Conservation (phyloP, 2,797 vertebrate species). For the Rhinella marina region DNA sequence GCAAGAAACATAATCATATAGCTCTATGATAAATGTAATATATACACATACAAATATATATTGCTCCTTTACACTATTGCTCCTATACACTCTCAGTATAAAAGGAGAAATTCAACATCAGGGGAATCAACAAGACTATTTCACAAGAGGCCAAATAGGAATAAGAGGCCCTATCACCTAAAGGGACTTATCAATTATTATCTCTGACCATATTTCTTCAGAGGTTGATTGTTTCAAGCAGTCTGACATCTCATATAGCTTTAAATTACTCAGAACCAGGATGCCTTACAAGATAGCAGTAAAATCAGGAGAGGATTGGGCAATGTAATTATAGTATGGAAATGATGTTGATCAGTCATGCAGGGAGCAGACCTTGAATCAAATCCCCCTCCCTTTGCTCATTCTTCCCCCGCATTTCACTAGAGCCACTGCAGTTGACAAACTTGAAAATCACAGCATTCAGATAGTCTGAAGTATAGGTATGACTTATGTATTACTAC, state of each 20-base stretch:
- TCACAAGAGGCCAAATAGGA: conserved; percentile 70
- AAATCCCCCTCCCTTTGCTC: conserved; percentile 54
- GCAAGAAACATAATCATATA: not conserved
- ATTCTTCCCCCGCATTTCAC: conserved; percentile 51
- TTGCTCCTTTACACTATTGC: not conserved
- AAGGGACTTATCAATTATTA: conserved; percentile 88
- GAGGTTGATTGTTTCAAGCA: conserved; percentile 84
- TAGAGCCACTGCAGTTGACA: conserved; percentile 60
- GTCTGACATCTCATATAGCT: conserved; percentile 84
- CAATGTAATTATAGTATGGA: conserved; percentile 95
- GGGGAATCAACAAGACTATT: conserved; percentile 69
- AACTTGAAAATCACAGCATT: conserved; percentile 38
- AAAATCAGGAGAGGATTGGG: conserved; percentile 88
- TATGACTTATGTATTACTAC: conserved; percentile 60
- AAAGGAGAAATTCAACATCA: conserved; percentile 61
- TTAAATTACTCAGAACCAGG: conserved; percentile 85
- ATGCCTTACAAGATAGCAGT: conserved; percentile 84
- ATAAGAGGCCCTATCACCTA: conserved; percentile 73
- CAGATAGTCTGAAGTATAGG: conserved; percentile 59
- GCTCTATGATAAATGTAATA: not conserved
- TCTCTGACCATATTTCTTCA: conserved; percentile 82
- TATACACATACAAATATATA: too few relatives aligned
- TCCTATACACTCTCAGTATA: not conserved
- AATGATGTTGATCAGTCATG: conserved; percentile 88
- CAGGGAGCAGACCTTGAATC: conserved; percentile 80